Base-by-base conservation (phyloP, 2,888 invertebrate species). In the Lymantria monacha region DNA sequence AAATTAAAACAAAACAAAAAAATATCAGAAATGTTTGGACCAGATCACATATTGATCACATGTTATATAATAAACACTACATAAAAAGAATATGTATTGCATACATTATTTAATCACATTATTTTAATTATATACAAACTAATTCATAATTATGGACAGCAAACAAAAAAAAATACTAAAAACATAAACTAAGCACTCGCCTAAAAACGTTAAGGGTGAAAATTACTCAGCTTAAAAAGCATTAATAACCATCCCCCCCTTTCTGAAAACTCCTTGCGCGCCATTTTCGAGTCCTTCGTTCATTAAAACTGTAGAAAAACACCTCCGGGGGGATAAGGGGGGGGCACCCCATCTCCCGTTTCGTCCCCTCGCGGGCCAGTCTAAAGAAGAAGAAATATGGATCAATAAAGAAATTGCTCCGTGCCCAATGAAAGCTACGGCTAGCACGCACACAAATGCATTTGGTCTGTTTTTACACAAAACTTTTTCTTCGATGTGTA, bases 351-450 rank as follows among this genome's bases (percentile, higher is more conserved):
- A 40, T 48, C 51, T 52, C 62, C 63, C 57, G n/a, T 51, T 49
- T 42, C 51, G 59, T 58, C 76, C 71, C 79, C 64, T 65, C 61
- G 61, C 62, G 68, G 85, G 84, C 67, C 84, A 85, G 87, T 87
- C 87, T 87, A 76, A 89, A 90, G 90, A 90, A 89, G 85, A 91
- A 91, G 91, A 91, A 91, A 91, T 91, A 91, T 91, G 91, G 91
- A 91, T 91, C 91, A 88, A 91, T 91, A 91, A 91, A 91, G 91
- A 91, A 91, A 91, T 91, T 82, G 89, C 90, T 79, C 79, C 53
- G 84, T 89, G 91, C 87, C 91, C 91, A 91, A 91, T 91, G 83
- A 80, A 83, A 80, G 85, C 83, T 77, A 57, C 82, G 85, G 89
- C 87, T 81, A 85, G 77, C 74, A 84, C 89, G 44, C 87, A 85